Conservation (phyloP, 2,888 invertebrate species). For the Macropis europaea region DNA sequence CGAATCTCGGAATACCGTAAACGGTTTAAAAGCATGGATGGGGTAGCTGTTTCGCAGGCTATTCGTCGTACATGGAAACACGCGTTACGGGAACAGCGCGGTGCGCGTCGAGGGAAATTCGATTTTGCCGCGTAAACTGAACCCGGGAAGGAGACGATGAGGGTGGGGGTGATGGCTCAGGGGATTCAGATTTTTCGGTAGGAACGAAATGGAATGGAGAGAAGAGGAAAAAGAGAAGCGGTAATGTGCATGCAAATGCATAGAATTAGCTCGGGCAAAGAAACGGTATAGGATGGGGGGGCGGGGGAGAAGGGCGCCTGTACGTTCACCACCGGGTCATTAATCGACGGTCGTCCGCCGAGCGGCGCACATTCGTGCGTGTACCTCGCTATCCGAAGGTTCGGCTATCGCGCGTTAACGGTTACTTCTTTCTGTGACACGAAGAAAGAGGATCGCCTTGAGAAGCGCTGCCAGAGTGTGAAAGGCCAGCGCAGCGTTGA, state of each 20-base stretch:
- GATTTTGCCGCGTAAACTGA: too few species aligned
- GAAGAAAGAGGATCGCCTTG: conserved; percentile 50
- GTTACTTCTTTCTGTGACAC: conserved; percentile 56
- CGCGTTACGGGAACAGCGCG: not conserved
- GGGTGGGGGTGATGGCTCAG: too few species aligned
- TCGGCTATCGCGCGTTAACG: conserved; percentile 56
- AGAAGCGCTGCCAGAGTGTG: conserved; percentile 37
- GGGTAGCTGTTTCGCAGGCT: not conserved
- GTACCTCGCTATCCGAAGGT: conserved; percentile 36
- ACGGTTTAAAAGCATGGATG: not conserved
- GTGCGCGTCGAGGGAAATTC: not conserved
- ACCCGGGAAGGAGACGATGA: too few species aligned
- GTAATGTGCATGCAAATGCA: conserved; percentile 3
- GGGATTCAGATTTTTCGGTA: not conserved
- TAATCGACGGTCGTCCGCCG: conserved; percentile 55
- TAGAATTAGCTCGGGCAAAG: conserved; percentile 20
- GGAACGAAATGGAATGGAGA: not conserved
- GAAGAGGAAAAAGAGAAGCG: not conserved
- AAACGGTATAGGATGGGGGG: conserved; percentile 28
- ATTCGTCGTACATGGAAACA: not conserved
- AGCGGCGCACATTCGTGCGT: conserved; percentile 53
- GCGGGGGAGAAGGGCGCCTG: conserved; percentile 45
- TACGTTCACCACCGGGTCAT: conserved; percentile 57
- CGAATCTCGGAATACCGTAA: not conserved
- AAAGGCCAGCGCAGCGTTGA: conserved; percentile 41